Evolutionary conservation across 2,113 vertebrate species (phyloP), one percentile per base, ranked within the genome.

Genomic region (Mesocricetus auratus): DNA sequence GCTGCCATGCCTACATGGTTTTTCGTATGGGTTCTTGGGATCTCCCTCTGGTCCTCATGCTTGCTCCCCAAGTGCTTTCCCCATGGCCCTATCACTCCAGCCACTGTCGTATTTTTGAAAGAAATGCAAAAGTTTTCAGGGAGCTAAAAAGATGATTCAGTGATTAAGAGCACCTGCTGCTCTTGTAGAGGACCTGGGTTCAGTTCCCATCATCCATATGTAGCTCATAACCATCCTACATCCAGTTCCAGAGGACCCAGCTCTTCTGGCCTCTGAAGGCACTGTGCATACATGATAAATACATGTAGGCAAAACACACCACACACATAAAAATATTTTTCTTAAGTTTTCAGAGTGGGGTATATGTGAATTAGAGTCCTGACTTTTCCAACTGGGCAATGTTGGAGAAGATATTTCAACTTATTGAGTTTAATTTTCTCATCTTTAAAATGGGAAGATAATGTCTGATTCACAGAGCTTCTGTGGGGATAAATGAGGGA

Each of bases 361-460:
- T 71, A 29, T 31, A 91, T 33, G 58, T 78, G 69, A 82, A 29
- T 86, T 86, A 86, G 78, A 91, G 75, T 94, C 16, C 58, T 74
- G 64, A 79, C n/a, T 95, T 92, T 82, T 91, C 47, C 42, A 62
- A 82, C 29, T 83, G 31, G 19, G 69, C 82, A 66, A 89, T 92
- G 16, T 74, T 81, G 31, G 71, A 92, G 94, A 47, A 86, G 31
- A 7, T 71, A 31, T 24, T 94, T 95, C 39, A 92, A 45, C 66
- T 78, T 86, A 91, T 73, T 73, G 9, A 95, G 56, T 42, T 90
- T 95, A 82, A 1, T 77, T 78, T 93, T 39, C 47, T 94, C 82
- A 50, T 95, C 90, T 94, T 96, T 78, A 31, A 92, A 64, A 53
- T 94, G 71, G 22, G 1, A 22, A 85, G n/a, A 64, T 42, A 73